A percentile compares a stretch with the other conserved stretches of the same genome.
Evolutionary conservation across 2,113 vertebrate species (phyloP).

Genomic region (Corythoichthys intestinalis): DNA sequence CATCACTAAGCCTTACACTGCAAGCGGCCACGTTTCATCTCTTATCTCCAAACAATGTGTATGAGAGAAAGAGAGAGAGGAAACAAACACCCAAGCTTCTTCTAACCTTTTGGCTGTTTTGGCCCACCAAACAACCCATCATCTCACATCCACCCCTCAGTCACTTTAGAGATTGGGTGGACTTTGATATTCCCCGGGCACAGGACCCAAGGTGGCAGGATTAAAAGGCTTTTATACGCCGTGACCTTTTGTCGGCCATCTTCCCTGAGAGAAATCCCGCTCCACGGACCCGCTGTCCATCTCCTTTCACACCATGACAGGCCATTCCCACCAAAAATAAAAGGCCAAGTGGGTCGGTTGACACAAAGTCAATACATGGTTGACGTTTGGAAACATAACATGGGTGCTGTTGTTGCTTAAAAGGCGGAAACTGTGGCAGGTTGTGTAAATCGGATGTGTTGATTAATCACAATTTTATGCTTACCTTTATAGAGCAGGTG

Average conservation of each 20-base stretch:
- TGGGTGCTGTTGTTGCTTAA: constrained; percentile 38
- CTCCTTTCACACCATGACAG: constrained; percentile 46
- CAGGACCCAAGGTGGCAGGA: constrained; percentile 51
- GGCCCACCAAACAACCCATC: neutral
- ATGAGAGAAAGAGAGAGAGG: constrained; percentile 13
- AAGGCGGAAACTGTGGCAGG: constrained; percentile 5
- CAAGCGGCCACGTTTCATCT: constrained; percentile 20
- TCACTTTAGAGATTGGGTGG: constrained; percentile 54
- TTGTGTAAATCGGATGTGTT: neutral
- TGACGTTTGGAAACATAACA: constrained; percentile 40
- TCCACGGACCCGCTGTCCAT: constrained; percentile 25
- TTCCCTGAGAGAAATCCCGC: constrained; percentile 62
- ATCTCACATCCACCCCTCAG: constrained; percentile 24
- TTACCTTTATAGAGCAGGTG: too few relatives aligned
- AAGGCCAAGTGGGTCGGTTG: constrained; percentile 61
- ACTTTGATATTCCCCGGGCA: constrained; percentile 68
- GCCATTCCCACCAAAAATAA: constrained; percentile 61
- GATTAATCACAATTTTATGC: neutral
- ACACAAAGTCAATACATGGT: constrained; percentile 69
- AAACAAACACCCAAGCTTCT: constrained; percentile 14
- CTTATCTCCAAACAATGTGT: constrained; percentile 15
- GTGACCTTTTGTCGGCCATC: constrained; percentile 59
- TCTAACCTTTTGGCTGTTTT: constrained; percentile 43
- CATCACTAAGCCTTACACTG: constrained; percentile 13
- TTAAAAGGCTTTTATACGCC: constrained; percentile 69